Conservation (phyloP, 1,140 invertebrate species). For the Drosophila trapezifrons region DNA sequence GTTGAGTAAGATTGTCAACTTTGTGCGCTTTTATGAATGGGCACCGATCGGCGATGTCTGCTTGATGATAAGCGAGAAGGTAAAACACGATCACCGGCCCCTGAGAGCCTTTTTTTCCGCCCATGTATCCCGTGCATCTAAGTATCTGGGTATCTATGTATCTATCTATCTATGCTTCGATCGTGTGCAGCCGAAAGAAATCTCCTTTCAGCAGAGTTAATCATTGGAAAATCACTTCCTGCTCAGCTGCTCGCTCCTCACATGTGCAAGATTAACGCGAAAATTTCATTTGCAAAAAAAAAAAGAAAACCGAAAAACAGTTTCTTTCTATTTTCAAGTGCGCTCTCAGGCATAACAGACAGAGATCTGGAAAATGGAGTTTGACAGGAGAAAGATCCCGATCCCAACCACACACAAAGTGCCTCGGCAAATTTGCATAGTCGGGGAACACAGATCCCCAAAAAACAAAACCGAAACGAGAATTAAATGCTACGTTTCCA, state of each 20-base stretch:
- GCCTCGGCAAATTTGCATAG: constrained; percentile 72
- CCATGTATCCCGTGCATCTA: neutral
- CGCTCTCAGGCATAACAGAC: constrained; percentile 29
- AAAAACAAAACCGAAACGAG: constrained; percentile 21
- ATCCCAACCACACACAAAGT: constrained; percentile 58
- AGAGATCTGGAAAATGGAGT: constrained; percentile 30
- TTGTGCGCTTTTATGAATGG: constrained; percentile 70
- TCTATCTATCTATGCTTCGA: constrained; percentile 53
- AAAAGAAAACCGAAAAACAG: constrained; percentile 14
- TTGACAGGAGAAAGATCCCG: constrained; percentile 19
- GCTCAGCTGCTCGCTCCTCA: constrained; percentile 53
- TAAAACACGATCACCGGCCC: constrained; percentile 33
- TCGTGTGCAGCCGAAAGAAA: constrained; percentile 43
- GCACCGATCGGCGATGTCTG: constrained; percentile 60
- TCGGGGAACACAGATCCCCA: constrained; percentile 38
- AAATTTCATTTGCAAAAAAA: constrained; percentile 71
- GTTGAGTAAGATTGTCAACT: constrained; percentile 80
- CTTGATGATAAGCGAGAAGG: constrained; percentile 66
- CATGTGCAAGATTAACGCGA: constrained; percentile 66
- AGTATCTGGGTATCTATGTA: constrained; percentile 42
- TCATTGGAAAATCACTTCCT: constrained; percentile 82
- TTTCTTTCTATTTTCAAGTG: constrained; percentile 41
- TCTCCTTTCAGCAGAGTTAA: constrained; percentile 75
- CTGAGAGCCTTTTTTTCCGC: constrained; percentile 28
- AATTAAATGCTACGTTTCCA: constrained; percentile 70